phyloP scores from a whole-genome alignment of 2,113 vertebrate genomes.

The Galeopterus variegatus region DNA sequence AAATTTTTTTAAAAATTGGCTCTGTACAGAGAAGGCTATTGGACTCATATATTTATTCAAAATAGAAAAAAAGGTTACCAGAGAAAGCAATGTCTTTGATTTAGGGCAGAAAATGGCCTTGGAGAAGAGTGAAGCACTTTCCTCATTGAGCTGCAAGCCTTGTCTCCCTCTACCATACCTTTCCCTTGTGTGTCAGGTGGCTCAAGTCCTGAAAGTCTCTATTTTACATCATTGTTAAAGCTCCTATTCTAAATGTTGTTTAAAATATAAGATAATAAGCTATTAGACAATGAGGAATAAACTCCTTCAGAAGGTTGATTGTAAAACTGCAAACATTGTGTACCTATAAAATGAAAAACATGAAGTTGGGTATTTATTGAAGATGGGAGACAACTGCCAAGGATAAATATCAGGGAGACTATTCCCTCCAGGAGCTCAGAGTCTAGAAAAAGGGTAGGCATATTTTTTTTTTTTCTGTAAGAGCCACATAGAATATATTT shows the following conservation, averaged over 20 bases:
- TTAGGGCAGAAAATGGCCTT: background rate
- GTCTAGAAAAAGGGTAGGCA: background rate
- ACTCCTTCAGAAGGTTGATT: background rate
- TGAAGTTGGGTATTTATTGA: background rate
- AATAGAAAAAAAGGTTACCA: background rate
- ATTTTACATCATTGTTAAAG: background rate
- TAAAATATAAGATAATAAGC: background rate
- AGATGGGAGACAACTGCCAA: background rate
- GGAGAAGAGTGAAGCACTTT: background rate
- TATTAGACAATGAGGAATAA: background rate
- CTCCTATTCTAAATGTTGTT: conserved; percentile 9
- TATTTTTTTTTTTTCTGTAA: background rate
- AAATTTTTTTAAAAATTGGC: background rate
- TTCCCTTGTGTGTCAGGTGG: background rate
- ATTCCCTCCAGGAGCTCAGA: background rate
- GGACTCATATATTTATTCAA: conserved; percentile 3
- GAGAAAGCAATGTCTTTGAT: background rate
- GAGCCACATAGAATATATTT: background rate
- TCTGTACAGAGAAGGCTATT: background rate
- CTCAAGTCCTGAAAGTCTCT: background rate
- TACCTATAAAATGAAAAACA: background rate
- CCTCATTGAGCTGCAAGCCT: background rate
- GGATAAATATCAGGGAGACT: background rate
- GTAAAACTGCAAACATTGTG: background rate
- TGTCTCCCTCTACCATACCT: background rate